These are phyloP conservation scores for Ornithoptera alexandrae DNA, from an alignment of 2,888 invertebrate species.

Conservation along the genomic window DNA sequence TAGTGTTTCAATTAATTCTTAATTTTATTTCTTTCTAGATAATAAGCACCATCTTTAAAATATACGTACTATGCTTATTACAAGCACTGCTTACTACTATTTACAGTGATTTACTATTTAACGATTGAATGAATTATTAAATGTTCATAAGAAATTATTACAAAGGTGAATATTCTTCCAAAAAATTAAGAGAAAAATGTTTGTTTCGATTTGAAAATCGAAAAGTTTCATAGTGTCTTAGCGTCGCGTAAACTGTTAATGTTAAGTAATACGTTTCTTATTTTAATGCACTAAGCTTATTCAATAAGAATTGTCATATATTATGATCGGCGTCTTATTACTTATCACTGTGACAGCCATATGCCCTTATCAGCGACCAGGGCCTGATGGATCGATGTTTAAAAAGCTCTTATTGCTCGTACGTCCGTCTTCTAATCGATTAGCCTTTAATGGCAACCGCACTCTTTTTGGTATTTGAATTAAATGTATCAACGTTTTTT, in stretches of 20 bases:
- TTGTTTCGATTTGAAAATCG: neutral
- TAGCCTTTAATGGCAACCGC: slow-evolving; percentile 56
- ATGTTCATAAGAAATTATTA: too few relatives aligned
- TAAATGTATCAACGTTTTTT: slow-evolving; percentile 41
- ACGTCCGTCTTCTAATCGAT: slow-evolving; percentile 54
- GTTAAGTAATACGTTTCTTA: slow-evolving; percentile 11
- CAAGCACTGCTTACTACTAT: too few relatives aligned
- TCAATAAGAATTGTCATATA: slow-evolving; percentile 30
- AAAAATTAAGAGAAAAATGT: neutral
- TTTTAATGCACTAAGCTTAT: slow-evolving; percentile 17
- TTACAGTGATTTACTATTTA: too few relatives aligned
- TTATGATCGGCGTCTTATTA: slow-evolving; percentile 51
- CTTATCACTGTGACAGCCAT: slow-evolving; percentile 70
- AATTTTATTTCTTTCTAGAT: neutral
- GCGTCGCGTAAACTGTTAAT: neutral
- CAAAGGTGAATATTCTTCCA: too few relatives aligned
- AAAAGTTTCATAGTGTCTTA: neutral
- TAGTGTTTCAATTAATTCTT: neutral
- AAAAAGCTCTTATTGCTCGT: slow-evolving; percentile 60
- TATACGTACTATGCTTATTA: neutral
- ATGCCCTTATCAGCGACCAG: slow-evolving; percentile 62
- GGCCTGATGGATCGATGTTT: slow-evolving; percentile 71
- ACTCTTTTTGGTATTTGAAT: slow-evolving; percentile 48
- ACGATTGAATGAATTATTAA: too few relatives aligned
- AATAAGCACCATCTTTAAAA: neutral